Percentiles rank a stretch among this genome's conserved stretches.
Evolutionary conservation across 2,113 vertebrate genomes (phyloP).

Genomic region (Aix galericulata): DNA sequence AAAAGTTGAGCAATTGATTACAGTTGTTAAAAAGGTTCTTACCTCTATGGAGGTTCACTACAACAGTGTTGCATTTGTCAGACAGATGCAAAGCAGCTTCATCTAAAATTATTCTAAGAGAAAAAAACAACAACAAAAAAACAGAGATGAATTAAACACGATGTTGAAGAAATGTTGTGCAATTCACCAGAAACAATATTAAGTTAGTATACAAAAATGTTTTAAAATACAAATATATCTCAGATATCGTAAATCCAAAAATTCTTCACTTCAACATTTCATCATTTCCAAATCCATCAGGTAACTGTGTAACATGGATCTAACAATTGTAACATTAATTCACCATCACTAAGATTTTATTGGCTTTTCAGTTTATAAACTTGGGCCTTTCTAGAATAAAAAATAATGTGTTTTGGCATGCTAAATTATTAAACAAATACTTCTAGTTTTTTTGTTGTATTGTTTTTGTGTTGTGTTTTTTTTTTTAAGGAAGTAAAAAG

Average conservation of each 20-base stretch:
- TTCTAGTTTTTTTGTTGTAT: background rate
- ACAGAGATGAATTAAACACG: background rate
- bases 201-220: background rate
- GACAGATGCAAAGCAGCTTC: slow-evolving; percentile 94
- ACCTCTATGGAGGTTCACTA: slow-evolving; percentile 91
- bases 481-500: background rate
- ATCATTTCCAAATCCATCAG: background rate
- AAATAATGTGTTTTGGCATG: background rate
- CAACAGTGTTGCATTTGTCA: slow-evolving; percentile 90
- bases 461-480: too few species aligned
- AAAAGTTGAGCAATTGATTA: background rate
- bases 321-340: background rate
- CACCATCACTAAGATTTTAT: fast-evolving
- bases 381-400: background rate
- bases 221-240: background rate
- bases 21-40: slow-evolving; percentile 18
- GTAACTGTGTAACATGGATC: background rate
- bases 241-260: background rate
- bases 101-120: slow-evolving; percentile 92
- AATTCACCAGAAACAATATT: background rate
- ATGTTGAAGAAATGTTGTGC: background rate
- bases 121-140: background rate
- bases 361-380: background rate
- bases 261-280: background rate
- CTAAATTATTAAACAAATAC: background rate